Evolutionary conservation across 2,888 invertebrate species (phyloP).

Genomic region (Choreutis nemorana): DNA sequence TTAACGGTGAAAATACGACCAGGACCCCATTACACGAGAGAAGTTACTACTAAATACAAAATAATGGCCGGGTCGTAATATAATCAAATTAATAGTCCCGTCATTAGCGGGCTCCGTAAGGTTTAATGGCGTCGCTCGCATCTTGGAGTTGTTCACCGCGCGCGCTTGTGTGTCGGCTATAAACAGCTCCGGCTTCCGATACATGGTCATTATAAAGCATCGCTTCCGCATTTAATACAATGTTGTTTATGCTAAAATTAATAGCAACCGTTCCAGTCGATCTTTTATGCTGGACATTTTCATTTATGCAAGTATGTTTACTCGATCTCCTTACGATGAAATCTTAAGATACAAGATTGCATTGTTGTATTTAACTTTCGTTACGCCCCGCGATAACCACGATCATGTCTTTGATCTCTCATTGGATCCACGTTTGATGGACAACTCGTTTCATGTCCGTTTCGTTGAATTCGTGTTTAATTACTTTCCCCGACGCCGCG

Average conservation of each 20-base stretch:
- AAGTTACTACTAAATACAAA: slow-evolving; percentile 17
- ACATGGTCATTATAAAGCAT: slow-evolving; percentile 27
- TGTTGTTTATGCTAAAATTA: slow-evolving; percentile 25
- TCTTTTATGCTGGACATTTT: too few relatives aligned
- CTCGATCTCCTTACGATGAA: too few relatives aligned
- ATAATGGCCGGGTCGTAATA: slow-evolving; percentile 21
- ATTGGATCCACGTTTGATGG: too few relatives aligned
- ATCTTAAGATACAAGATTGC: too few relatives aligned
- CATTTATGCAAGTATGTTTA: slow-evolving; percentile 1
- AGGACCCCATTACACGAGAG: too few relatives aligned
- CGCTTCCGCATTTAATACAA: slow-evolving; percentile 17
- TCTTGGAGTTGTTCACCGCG: slow-evolving; percentile 19
- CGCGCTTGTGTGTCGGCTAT: slow-evolving; percentile 31
- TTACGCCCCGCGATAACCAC: too few relatives aligned
- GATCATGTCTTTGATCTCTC: too few relatives aligned
- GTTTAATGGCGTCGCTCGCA: slow-evolving; percentile 24
- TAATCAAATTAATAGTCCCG: slow-evolving; percentile 22
- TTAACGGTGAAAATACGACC: too few relatives aligned
- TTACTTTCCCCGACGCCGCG: slow-evolving; percentile 17
- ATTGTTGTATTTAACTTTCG: too few relatives aligned
- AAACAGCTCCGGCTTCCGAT: slow-evolving; percentile 31
- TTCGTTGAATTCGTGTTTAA: slow-evolving; percentile 4
- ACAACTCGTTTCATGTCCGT: slow-evolving; percentile 8
- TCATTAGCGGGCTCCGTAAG: slow-evolving; percentile 27
- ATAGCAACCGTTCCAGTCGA: too few relatives aligned